phyloP scores from a whole-genome alignment of 2,113 vertebrate genomes.

The Leptobrachium leishanense region DNA sequence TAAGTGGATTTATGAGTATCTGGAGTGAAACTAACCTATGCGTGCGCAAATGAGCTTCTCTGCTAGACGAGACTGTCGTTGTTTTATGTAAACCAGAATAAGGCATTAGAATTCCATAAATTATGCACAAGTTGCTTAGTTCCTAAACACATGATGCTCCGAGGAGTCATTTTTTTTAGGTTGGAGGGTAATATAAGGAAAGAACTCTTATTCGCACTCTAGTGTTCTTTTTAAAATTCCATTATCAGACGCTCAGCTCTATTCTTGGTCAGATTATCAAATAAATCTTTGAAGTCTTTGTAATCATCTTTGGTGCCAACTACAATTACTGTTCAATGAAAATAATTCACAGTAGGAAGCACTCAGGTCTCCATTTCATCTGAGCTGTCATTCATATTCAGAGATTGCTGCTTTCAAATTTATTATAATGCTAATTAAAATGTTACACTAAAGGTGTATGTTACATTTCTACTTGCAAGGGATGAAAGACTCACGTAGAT shows the following conservation, averaged over 20 bases:
- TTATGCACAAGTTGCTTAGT: conserved; percentile 2
- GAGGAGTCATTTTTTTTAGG: background rate
- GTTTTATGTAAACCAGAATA: background rate
- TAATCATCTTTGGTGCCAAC: conserved; percentile 22
- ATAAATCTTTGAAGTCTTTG: conserved; percentile 30
- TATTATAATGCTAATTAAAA: background rate
- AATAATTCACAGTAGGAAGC: background rate
- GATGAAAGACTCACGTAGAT: too few species aligned
- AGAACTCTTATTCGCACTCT: conserved; percentile 6
- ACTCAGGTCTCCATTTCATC: too few species aligned
- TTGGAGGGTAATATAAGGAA: background rate
- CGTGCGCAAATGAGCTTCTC: background rate
- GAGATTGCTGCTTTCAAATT: background rate
- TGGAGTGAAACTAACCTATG: background rate
- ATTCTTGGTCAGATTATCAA: conserved; percentile 30
- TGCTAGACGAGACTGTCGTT: background rate
- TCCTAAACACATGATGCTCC: conserved; percentile 3
- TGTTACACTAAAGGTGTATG: background rate
- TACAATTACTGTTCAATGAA: conserved; percentile 29
- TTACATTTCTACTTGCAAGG: background rate
- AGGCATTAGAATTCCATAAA: background rate
- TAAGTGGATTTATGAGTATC: too few species aligned
- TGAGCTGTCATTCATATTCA: too few species aligned
- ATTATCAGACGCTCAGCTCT: conserved; percentile 7
- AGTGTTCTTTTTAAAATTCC: conserved; percentile 26